A percentile compares a stretch with the other conserved stretches of the same genome.
Evolutionary conservation across 2,113 vertebrate genomes (phyloP).

Genomic region (Sinocyclocheilus anophthalmus): DNA sequence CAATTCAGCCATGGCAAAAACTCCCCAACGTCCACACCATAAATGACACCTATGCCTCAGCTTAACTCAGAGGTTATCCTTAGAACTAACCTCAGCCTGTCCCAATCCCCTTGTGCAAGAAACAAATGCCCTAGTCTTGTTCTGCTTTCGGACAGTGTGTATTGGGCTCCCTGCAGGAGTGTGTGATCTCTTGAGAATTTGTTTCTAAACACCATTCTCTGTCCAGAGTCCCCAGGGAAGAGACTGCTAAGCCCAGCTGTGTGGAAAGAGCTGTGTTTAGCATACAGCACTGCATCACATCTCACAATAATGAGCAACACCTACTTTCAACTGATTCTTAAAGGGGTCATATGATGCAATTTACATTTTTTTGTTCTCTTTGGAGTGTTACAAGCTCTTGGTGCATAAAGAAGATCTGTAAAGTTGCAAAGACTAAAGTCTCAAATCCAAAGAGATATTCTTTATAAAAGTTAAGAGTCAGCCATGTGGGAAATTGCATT

Average conservation of each 20-base stretch:
- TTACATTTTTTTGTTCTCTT: no score
- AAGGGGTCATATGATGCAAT: no score
- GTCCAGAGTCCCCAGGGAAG: slow-evolving; percentile 30
- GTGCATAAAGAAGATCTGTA: no score
- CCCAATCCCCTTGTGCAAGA: neutral
- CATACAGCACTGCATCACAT: neutral
- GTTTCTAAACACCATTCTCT: slow-evolving; percentile 45
- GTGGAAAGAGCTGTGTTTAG: slow-evolving; percentile 43
- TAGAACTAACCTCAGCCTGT: neutral
- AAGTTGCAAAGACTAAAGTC: no score
- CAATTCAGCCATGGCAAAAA: neutral
- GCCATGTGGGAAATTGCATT: no score
- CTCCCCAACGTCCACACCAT: neutral
- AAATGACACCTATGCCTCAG: neutral
- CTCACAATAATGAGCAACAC: neutral
- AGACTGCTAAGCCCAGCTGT: slow-evolving; percentile 40
- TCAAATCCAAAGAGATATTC: no score
- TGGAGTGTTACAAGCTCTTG: no score
- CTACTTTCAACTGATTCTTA: neutral
- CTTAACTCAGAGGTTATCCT: neutral
- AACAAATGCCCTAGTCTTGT: neutral
- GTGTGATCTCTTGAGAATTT: slow-evolving; percentile 26
- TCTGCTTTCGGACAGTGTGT: neutral
- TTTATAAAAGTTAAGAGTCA: no score
- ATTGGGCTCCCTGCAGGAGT: neutral